A percentile compares a stretch with the other conserved stretches of the same genome.
phyloP scores from a whole-genome alignment of 2,888 invertebrate species.

The Augiades crinisus region DNA sequence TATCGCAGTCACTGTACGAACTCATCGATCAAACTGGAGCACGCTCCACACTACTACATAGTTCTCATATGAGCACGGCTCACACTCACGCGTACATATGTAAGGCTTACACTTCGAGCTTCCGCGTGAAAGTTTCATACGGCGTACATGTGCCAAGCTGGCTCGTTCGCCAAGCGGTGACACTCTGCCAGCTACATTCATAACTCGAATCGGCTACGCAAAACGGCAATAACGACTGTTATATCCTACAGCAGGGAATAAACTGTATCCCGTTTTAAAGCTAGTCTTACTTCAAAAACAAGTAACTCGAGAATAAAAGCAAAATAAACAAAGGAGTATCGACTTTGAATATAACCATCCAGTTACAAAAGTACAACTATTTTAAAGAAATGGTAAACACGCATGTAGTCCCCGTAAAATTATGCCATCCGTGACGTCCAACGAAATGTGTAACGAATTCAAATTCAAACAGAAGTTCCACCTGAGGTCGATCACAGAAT shows the following conservation, averaged over 20 bases:
- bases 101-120: constrained; percentile 32
- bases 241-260: not conserved
- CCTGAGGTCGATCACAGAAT: too few species aligned
- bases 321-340: too few species aligned
- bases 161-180: constrained; percentile 35
- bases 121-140: constrained; percentile 43
- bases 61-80: constrained; percentile 35
- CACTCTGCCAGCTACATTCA: constrained; percentile 38
- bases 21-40: constrained; percentile 66
- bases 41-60: constrained; percentile 37
- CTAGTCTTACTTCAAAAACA: constrained; percentile 8
- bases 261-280: not conserved
- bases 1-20: constrained; percentile 55
- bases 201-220: constrained; percentile 28
- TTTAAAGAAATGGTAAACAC: too few species aligned
- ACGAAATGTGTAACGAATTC: too few species aligned
- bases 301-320: not conserved
- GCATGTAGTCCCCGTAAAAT: too few species aligned
- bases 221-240: constrained; percentile 17
- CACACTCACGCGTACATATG: not conserved
- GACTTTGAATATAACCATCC: too few species aligned
- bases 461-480: too few species aligned
- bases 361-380: too few species aligned
- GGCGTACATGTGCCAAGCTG: constrained; percentile 44
- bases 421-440: too few species aligned